These are phyloP conservation scores for Balaenoptera acutorostrata DNA, from an alignment of 2,113 vertebrate genomes.

Conservation along the genomic window DNA sequence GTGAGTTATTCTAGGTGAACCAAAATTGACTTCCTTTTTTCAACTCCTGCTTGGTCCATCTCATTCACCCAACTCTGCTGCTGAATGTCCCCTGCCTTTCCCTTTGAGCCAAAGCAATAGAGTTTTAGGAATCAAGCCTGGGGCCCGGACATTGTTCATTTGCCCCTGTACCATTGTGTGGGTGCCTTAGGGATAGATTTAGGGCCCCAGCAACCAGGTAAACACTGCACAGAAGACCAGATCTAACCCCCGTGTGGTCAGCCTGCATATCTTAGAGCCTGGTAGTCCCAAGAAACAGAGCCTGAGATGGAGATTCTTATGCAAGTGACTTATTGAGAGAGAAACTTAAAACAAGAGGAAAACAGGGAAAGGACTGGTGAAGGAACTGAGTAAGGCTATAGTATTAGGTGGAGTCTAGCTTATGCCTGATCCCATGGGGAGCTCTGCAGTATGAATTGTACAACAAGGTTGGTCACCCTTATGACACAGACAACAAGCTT, in stretches of 20 bases:
- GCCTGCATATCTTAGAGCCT: too few species aligned
- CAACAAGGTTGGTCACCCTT: accelerated
- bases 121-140: not conserved
- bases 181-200: not conserved
- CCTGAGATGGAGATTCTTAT: not conserved
- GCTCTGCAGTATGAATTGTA: not conserved
- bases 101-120: too few species aligned
- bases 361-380: not conserved
- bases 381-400: not conserved
- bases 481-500: not conserved
- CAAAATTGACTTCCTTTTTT: not conserved
- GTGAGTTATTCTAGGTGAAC: not conserved
- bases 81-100: not conserved
- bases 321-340: not conserved
- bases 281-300: not conserved
- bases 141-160: not conserved
- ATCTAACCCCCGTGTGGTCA: accelerated
- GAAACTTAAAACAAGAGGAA: not conserved
- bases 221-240: not conserved
- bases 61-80: not conserved
- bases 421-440: not conserved
- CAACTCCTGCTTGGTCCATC: accelerated
- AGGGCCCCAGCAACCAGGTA: not conserved
- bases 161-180: too few species aligned
- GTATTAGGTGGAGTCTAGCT: not conserved